phyloP scores from a whole-genome alignment of 2,113 vertebrate genomes.

The Hepsetus odoe region DNA sequence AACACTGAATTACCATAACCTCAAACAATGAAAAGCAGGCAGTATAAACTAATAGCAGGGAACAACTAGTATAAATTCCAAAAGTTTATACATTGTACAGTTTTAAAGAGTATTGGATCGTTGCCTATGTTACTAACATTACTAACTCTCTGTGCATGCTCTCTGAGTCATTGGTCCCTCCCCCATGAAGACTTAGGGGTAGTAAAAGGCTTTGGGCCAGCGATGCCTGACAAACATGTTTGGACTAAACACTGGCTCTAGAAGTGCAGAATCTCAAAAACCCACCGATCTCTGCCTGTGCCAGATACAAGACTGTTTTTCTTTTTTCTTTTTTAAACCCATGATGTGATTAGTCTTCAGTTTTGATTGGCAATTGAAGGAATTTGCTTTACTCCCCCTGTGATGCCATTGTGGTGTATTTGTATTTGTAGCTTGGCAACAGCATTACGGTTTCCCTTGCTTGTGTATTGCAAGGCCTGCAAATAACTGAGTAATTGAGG shows the following conservation, averaged over 20 bases:
- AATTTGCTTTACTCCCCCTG: slow-evolving; percentile 17
- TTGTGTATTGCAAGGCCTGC: slow-evolving; percentile 13
- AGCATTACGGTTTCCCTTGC: slow-evolving; percentile 13
- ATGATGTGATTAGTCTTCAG: slow-evolving; percentile 38
- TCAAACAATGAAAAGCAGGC: too few relatives aligned
- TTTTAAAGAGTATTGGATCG: slow-evolving; percentile 1
- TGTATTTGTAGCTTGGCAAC: slow-evolving; percentile 45
- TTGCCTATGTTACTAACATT: slow-evolving; percentile 29
- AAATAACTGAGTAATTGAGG: slow-evolving; percentile 31
- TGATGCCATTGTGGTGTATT: slow-evolving; percentile 34
- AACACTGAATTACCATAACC: too few relatives aligned
- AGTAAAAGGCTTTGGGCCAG: slow-evolving; percentile 51
- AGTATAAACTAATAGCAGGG: too few relatives aligned
- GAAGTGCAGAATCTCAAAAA: slow-evolving; percentile 2
- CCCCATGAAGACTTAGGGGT: slow-evolving; percentile 52
- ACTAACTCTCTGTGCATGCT: slow-evolving; percentile 32
- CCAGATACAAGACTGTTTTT: slow-evolving; percentile 18
- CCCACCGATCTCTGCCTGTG: background rate
- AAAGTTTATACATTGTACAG: too few relatives aligned
- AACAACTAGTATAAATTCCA: too few relatives aligned
- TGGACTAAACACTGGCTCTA: slow-evolving; percentile 52
- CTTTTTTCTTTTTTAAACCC: slow-evolving; percentile 29
- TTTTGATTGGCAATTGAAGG: slow-evolving; percentile 43
- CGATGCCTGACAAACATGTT: slow-evolving; percentile 58
- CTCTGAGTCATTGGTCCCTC: slow-evolving; percentile 61